Conservation (phyloP, 2,888 invertebrate species). For the Marasmarcha lunaedactyla region DNA sequence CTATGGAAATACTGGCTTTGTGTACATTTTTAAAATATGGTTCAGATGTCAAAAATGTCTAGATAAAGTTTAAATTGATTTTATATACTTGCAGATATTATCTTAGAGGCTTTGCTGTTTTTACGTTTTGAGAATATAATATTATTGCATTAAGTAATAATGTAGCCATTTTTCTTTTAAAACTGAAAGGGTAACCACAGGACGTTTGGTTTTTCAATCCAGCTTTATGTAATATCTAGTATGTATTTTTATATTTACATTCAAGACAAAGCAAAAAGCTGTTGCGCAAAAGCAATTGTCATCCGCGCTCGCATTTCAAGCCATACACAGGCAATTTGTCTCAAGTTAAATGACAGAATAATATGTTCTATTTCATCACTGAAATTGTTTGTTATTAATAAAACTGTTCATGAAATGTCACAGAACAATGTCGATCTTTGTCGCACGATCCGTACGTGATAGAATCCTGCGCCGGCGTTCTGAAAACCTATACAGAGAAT, state of each 20-base stretch:
- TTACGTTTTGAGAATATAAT: too few relatives aligned
- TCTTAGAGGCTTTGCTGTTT: too few relatives aligned
- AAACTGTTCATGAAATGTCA: constrained; percentile 55
- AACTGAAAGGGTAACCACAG: too few relatives aligned
- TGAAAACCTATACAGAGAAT: too few relatives aligned
- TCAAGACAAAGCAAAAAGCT: not conserved
- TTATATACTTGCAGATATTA: too few relatives aligned
- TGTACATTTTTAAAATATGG: not conserved
- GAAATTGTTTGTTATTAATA: constrained; percentile 66
- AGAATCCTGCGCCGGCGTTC: not conserved
- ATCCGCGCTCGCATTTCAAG: not conserved
- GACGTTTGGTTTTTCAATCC: too few relatives aligned
- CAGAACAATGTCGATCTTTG: constrained; percentile 56
- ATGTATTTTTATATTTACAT: too few relatives aligned
- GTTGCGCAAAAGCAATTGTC: not conserved
- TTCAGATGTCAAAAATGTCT: too few relatives aligned
- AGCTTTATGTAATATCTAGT: too few relatives aligned
- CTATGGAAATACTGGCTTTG: not conserved
- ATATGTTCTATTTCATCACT: constrained; percentile 58
- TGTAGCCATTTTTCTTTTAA: too few relatives aligned
- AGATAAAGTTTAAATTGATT: too few relatives aligned
- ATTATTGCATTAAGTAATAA: too few relatives aligned
- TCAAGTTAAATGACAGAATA: constrained; percentile 49
- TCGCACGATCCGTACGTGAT: constrained; percentile 28
- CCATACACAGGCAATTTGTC: constrained; percentile 20